phyloP scores from a whole-genome alignment of 2,797 vertebrate species.

The Avahi laniger region DNA sequence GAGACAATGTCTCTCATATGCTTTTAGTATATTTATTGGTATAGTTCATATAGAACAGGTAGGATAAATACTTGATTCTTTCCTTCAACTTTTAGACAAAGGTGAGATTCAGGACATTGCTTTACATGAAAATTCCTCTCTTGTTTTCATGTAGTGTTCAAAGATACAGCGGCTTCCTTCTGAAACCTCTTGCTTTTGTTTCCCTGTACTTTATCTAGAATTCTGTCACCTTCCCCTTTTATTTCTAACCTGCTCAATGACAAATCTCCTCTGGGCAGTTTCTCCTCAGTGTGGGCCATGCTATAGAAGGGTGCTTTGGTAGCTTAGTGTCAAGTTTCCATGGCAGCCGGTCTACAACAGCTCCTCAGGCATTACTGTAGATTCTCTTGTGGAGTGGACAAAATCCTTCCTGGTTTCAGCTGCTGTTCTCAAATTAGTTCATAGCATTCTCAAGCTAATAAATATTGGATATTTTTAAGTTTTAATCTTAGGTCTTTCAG shows the following conservation, averaged over 20 bases:
- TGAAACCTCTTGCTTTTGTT: neutral
- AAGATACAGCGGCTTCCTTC: neutral
- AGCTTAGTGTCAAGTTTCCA: neutral
- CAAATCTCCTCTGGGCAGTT: neutral
- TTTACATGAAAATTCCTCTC: neutral
- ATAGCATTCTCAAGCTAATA: neutral
- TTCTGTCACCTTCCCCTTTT: neutral
- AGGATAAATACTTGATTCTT: neutral
- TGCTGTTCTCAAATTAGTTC: neutral
- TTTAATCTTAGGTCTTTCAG: neutral
- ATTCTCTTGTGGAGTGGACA: neutral
- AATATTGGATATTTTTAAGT: neutral
- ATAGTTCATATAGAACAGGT: neutral
- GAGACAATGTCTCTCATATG: neutral
- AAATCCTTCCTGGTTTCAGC: neutral
- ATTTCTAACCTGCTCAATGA: neutral
- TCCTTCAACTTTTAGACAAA: neutral
- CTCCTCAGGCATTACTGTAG: neutral
- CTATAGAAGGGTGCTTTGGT: neutral
- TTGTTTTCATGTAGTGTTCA: neutral
- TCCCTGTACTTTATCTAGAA: neutral
- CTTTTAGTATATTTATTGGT: neutral
- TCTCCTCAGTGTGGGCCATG: neutral
- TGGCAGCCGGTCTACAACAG: neutral
- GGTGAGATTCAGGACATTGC: no score